A percentile compares a stretch with the other conserved stretches of the same genome.
Conservation (phyloP, 2,888 invertebrate species). For the Tridacna crocea region DNA sequence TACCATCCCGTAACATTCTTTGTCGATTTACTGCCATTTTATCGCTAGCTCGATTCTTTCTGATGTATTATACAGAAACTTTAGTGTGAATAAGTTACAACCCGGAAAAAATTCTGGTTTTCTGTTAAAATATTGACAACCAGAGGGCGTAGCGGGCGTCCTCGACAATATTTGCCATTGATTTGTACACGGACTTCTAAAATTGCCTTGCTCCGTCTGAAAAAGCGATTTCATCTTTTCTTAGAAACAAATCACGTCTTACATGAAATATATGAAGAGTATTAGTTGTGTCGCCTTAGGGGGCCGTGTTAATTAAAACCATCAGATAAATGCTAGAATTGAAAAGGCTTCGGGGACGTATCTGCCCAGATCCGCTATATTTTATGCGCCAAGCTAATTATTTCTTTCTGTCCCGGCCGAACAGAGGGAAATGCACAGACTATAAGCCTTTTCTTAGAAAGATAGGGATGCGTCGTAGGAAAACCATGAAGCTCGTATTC, state of each 20-base stretch:
- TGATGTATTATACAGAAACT: no score
- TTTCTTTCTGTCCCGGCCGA: conserved; percentile 1
- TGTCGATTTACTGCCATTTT: no score
- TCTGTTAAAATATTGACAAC: background rate
- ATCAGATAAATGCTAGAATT: conserved; percentile 20
- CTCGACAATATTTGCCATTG: background rate
- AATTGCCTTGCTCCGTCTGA: conserved; percentile 10
- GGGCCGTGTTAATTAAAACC: conserved; percentile 25
- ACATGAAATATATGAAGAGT: conserved; percentile 23
- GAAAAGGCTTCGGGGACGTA: conserved; percentile 23
- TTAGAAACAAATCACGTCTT: conserved; percentile 23
- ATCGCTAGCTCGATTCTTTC: no score
- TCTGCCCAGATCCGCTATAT: conserved; percentile 22
- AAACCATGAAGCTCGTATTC: no score
- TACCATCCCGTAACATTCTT: no score
- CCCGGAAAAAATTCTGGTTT: background rate
- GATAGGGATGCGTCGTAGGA: no score
- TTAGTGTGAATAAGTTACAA: no score
- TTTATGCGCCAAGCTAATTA: conserved; percentile 18
- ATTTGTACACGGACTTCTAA: conserved; percentile 9
- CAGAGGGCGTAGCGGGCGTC: conserved; percentile 11
- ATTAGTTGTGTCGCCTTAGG: conserved; percentile 26
- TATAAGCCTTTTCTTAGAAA: background rate
- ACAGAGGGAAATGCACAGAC: background rate
- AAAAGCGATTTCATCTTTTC: conserved; percentile 19